Evolutionary conservation across 2,888 invertebrate genomes (phyloP).

Genomic region (Cotesia congregata): DNA sequence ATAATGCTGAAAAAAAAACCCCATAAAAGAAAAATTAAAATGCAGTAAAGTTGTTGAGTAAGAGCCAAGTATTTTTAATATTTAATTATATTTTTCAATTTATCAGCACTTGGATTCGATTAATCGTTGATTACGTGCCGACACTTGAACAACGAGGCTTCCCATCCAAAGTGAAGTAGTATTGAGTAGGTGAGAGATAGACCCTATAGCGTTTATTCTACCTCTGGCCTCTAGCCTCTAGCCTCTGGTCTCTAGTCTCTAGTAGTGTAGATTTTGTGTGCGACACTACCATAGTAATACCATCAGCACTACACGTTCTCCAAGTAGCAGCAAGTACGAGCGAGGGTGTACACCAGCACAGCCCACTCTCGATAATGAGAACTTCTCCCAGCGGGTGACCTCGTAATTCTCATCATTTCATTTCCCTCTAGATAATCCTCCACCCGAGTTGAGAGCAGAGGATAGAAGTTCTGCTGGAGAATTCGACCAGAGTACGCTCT

Average conservation of each 20-base stretch:
- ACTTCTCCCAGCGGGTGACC: slow-evolving; percentile 32
- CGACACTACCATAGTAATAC: neutral
- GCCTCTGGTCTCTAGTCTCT: neutral
- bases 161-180: neutral
- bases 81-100: neutral
- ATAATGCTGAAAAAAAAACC: too few species aligned
- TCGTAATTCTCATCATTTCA: slow-evolving; percentile 20
- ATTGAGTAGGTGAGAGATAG: neutral
- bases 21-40: too few species aligned
- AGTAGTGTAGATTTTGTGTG: neutral
- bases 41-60: neutral
- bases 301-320: neutral
- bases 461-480: neutral
- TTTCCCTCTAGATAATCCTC: slow-evolving; percentile 22
- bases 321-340: neutral
- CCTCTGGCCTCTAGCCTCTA: neutral
- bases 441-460: neutral
- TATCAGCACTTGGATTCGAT: neutral
- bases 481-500: neutral
- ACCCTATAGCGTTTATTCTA: neutral
- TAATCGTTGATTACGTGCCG: slow-evolving; percentile 18
- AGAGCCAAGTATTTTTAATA: neutral
- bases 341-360: neutral
- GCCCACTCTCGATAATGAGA: slow-evolving; percentile 32
- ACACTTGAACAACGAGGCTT: neutral